These are phyloP conservation scores for Microchirus variegatus DNA, from an alignment of 2,797 vertebrate genomes.

Conservation along the genomic window DNA sequence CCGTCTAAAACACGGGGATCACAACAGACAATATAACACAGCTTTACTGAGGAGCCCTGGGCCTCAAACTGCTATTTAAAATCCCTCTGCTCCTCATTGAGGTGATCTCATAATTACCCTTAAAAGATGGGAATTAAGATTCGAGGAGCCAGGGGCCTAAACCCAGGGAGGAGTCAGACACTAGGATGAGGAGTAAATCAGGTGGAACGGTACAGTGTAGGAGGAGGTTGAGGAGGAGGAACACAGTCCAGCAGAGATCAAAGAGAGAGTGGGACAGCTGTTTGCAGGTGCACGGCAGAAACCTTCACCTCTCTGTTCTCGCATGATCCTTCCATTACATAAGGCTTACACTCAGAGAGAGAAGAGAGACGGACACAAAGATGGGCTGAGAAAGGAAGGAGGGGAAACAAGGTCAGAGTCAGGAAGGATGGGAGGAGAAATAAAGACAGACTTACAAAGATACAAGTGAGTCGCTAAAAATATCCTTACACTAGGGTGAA, in stretches of 20 bases:
- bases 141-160: conserved; percentile 62
- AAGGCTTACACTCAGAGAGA: conserved; percentile 27
- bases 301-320: conserved; percentile 56
- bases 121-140: conserved; percentile 61
- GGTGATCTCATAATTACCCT: conserved; percentile 73
- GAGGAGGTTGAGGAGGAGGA: conserved; percentile 12
- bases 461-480: neutral
- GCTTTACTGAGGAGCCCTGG: conserved; percentile 49
- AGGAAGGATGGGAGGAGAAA: neutral
- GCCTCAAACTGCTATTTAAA: conserved; percentile 67
- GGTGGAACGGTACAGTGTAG: conserved; percentile 27
- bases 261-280: conserved; percentile 45
- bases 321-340: conserved; percentile 63
- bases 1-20: conserved; percentile 29
- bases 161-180: conserved; percentile 54
- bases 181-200: conserved; percentile 39
- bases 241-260: conserved; percentile 56
- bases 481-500: neutral
- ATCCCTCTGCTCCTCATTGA: conserved; percentile 48
- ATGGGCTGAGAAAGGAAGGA: conserved; percentile 8
- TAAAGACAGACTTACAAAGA: neutral
- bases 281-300: conserved; percentile 53
- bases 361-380: neutral
- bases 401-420: conserved; percentile 7
- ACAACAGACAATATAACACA: conserved; percentile 44